Conservation (phyloP, 2,797 vertebrate species). For the Pantherophis alleghaniensis region DNA sequence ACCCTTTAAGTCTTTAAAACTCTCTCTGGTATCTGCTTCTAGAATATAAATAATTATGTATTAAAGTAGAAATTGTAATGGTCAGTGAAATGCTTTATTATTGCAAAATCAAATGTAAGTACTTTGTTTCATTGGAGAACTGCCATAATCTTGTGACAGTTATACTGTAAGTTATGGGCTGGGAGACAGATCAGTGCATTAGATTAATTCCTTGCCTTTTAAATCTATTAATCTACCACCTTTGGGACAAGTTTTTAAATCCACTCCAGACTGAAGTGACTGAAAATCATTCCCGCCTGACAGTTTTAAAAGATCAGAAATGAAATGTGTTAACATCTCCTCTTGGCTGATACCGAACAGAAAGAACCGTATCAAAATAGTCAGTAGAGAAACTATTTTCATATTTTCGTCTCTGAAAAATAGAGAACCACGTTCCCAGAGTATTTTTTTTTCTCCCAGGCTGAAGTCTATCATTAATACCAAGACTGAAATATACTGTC, state of each 20-base stretch:
- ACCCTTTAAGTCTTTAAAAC: not conserved
- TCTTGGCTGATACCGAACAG: slow-evolving; percentile 29
- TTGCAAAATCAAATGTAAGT: slow-evolving; percentile 27
- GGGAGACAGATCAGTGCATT: slow-evolving; percentile 57
- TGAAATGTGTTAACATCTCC: slow-evolving; percentile 60
- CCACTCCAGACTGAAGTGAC: slow-evolving; percentile 62
- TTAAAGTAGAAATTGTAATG: slow-evolving; percentile 16
- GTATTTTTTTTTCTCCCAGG: not conserved
- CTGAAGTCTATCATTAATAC: not conserved
- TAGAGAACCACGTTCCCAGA: not conserved
- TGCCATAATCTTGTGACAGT: slow-evolving; percentile 56
- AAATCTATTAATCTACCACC: slow-evolving; percentile 69
- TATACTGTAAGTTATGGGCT: slow-evolving; percentile 46
- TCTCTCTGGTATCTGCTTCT: not conserved
- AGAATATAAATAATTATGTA: not conserved
- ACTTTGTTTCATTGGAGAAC: slow-evolving; percentile 53
- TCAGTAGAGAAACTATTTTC: not conserved
- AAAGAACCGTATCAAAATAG: slow-evolving; percentile 36
- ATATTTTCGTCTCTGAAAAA: not conserved
- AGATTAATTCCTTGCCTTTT: slow-evolving; percentile 69
- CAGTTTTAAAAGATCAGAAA: slow-evolving; percentile 70
- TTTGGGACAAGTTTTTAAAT: slow-evolving; percentile 67
- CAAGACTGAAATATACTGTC: not conserved
- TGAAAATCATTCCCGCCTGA: slow-evolving; percentile 72
- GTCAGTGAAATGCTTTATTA: slow-evolving; percentile 20